A percentile compares a stretch with the other conserved stretches of the same genome.
Conservation (phyloP, 2,888 invertebrate species). For the Dusona sp. region DNA sequence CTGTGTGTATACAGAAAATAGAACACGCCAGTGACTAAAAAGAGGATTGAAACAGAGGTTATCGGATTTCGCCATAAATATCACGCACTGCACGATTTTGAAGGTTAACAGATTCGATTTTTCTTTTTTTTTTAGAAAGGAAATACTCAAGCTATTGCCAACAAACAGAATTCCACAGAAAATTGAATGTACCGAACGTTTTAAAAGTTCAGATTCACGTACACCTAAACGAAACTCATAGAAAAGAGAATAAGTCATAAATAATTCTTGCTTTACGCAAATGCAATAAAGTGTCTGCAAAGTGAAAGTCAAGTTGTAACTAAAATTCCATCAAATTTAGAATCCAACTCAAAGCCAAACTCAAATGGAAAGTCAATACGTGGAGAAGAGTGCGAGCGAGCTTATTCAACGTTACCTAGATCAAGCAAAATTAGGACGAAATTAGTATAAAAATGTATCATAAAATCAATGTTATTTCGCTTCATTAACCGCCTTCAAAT, state of each 20-base stretch:
- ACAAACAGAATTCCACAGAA: constrained; percentile 10
- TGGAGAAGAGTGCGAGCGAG: not conserved
- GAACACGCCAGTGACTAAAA: not conserved
- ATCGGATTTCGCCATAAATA: constrained; percentile 25
- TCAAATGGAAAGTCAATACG: constrained; percentile 9
- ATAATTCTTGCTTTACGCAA: constrained; percentile 11
- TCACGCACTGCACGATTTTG: constrained; percentile 11
- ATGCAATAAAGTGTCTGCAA: constrained; percentile 1
- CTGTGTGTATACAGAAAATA: not conserved
- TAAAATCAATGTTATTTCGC: constrained; percentile 5
- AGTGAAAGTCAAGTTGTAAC: constrained; percentile 28
- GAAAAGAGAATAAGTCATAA: constrained; percentile 11
- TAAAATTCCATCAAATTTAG: constrained; percentile 1
- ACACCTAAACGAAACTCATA: not conserved
- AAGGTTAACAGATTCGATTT: not conserved
- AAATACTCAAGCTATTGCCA: not conserved
- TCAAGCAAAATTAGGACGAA: constrained; percentile 12
- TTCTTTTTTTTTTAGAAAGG: constrained; percentile 21
- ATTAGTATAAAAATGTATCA: not conserved
- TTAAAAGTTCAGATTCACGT: not conserved
- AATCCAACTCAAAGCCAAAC: not conserved
- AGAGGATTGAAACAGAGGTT: constrained; percentile 31
- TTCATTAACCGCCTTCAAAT: constrained; percentile 19
- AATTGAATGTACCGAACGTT: not conserved
- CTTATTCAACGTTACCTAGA: not conserved